Evolutionary conservation across 2,113 vertebrate species (phyloP).

Genomic region (Acanthisitta chloris): DNA sequence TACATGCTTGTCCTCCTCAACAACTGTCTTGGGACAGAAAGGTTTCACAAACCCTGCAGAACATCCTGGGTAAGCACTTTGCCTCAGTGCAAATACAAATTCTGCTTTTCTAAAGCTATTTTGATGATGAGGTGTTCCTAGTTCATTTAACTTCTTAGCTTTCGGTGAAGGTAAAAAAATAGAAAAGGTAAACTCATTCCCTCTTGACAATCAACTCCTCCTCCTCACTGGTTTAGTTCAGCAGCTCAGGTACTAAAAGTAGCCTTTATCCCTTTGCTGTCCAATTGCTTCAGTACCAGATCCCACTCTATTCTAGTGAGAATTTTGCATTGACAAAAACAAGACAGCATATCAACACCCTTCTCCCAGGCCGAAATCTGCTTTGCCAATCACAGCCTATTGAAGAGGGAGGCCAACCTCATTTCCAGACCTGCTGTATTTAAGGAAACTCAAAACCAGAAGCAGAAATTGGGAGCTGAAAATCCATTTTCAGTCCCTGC

Average conservation of each 20-base stretch:
- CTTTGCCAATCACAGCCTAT: neutral
- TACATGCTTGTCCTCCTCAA: constrained; percentile 51
- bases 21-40: constrained; percentile 63
- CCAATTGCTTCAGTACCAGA: neutral
- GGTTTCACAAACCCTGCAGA: constrained; percentile 66
- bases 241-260: neutral
- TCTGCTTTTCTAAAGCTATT: constrained; percentile 29
- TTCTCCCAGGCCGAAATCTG: neutral
- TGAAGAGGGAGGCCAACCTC: neutral
- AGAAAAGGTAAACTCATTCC: neutral
- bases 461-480: neutral
- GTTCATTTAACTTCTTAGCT: neutral
- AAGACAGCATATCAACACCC: neutral
- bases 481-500: neutral
- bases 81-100: constrained; percentile 49
- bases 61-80: neutral
- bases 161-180: neutral
- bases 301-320: neutral
- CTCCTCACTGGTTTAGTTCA: neutral
- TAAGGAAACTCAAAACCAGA: neutral
- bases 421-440: neutral
- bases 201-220: neutral
- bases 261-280: neutral
- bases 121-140: neutral
- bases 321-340: constrained; percentile 9